These are phyloP conservation scores for Labeo catla DNA, from an alignment of 2,113 vertebrate species.

Conservation along the genomic window DNA sequence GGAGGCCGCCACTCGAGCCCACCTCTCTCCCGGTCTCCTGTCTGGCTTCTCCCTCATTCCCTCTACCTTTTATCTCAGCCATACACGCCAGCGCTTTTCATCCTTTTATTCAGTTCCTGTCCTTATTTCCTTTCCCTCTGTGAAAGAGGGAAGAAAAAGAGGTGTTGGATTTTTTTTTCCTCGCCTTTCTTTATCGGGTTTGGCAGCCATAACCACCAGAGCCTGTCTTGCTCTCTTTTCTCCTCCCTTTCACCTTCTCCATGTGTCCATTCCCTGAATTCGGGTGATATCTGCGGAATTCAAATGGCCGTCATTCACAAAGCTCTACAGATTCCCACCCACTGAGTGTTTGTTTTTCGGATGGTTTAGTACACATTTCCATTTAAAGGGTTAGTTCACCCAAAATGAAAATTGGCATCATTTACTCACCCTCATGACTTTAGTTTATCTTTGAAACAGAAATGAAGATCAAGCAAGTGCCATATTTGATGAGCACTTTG, in stretches of 20 bases:
- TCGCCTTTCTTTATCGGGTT: constrained; percentile 60
- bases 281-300: not conserved
- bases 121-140: constrained; percentile 62
- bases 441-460: not conserved
- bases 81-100: constrained; percentile 77
- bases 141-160: constrained; percentile 52
- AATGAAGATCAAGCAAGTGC: not conserved
- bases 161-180: constrained; percentile 67
- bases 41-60: constrained; percentile 58
- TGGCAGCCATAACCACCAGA: constrained; percentile 72
- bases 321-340: not conserved
- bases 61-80: constrained; percentile 73
- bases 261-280: not conserved
- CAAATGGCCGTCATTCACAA: not conserved
- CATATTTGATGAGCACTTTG: not conserved
- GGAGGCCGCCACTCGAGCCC: constrained; percentile 68
- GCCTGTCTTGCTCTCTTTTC: constrained; percentile 67
- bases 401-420: not conserved
- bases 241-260: constrained; percentile 41
- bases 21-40: constrained; percentile 58
- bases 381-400: not conserved
- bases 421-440: not conserved
- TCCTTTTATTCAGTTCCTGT: constrained; percentile 72
- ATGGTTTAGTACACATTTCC: not conserved
- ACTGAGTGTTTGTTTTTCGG: not conserved